Evolutionary conservation across 2,888 invertebrate genomes (phyloP), one percentile per base, ranked within the genome.

Genomic region (Hypolimnas misippus): DNA sequence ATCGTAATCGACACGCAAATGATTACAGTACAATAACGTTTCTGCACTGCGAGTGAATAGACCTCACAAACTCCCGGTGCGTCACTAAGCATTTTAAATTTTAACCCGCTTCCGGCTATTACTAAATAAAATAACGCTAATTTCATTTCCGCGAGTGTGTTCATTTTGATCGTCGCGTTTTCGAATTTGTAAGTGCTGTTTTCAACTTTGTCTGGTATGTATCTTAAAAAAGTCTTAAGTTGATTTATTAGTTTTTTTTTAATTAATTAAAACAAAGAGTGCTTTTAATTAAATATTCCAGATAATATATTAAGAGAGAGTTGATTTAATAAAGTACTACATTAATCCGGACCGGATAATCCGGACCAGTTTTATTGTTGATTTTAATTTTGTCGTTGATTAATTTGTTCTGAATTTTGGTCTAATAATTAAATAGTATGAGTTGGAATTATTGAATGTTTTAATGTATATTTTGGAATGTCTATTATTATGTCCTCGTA

Each of bases 1-100:
- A 14, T 49, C 49, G 29, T 49, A 29, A 16, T 49, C 8, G 49
- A 49, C 29, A 49, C 49, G 49, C 49, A 8, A 6, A 16, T 49
- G 14, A 49, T 25, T 19, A 17, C 44, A 14, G 16, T 14, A 49
- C 14, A 49, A 49, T 49, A 14, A 14, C 49, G 29, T 1, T 1
- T 29, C 14, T 29, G 49, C 49, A 29, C 25, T 14, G 49, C 25
- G 25, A 25, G 49, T 5, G 49, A 29, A 14, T 29, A 14, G 25
- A 49, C 49, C 29, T 49, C 46, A n/a, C 29, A 14, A 49, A 8
- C 2, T 17, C 0, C 44, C 17, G 10, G 2, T 44, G 5, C 17
- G 25, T n/a, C 25, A 25, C 5, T 5, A 46, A 29, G n/a, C 6
- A 10, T 49, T 49, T 49, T 14, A 25, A 25, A 6, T 25, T 46